A percentile compares a stretch with the other conserved stretches of the same genome.
phyloP scores from a whole-genome alignment of 2,113 vertebrate species.

The Podilymbus podiceps region DNA sequence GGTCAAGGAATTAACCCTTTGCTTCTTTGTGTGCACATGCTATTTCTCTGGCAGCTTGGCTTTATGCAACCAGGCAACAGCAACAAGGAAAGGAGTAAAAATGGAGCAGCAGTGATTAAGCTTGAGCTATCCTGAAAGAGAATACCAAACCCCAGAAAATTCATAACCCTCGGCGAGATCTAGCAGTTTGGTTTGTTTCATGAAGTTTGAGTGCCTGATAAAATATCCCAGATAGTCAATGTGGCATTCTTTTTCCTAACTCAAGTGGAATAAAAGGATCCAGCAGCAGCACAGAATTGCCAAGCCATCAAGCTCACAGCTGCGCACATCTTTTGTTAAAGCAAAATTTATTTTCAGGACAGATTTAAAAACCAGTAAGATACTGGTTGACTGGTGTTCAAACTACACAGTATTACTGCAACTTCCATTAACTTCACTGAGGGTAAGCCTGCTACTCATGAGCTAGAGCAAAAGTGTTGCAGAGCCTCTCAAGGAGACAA shows the following conservation, averaged over 20 bases:
- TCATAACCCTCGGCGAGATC: neutral
- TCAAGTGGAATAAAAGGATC: neutral
- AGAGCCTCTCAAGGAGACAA: neutral
- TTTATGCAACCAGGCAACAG: fast-evolving
- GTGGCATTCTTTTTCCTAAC: too few relatives aligned
- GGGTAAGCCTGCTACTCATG: fast-evolving
- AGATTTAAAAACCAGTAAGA: neutral
- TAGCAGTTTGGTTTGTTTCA: neutral
- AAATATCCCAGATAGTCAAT: neutral
- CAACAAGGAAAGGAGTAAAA: neutral
- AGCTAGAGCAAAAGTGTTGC: neutral
- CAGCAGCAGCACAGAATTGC: neutral
- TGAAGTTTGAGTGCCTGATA: neutral
- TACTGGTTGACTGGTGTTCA: neutral
- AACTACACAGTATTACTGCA: neutral
- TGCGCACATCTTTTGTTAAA: neutral
- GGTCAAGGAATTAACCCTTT: neutral
- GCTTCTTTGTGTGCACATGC: neutral
- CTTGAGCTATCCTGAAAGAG: neutral
- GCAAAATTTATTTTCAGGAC: neutral
- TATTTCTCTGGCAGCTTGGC: neutral
- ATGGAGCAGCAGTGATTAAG: neutral
- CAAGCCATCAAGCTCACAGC: neutral
- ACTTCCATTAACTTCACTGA: neutral
- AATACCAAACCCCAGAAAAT: neutral